A percentile compares a stretch with the other conserved stretches of the same genome.
Conservation (phyloP, 2,113 vertebrate species). For the Mormyrus lacerda region DNA sequence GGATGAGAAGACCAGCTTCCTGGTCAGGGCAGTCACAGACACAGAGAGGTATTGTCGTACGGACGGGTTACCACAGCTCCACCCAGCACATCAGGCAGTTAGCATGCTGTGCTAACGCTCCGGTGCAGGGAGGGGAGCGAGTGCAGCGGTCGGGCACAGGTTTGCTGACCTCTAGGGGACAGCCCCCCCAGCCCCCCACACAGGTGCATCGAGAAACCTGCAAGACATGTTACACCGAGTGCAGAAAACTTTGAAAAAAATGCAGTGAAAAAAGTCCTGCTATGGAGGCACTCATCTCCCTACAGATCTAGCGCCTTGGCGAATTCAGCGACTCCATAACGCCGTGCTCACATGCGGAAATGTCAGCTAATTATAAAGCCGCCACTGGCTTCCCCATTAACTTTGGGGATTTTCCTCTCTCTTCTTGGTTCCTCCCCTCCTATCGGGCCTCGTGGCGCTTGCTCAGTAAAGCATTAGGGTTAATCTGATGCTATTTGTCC, state of each 20-base stretch:
- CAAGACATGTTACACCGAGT: not conserved
- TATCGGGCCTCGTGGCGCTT: not conserved
- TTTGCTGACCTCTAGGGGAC: not conserved
- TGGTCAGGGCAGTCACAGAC: not conserved
- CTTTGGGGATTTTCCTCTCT: not conserved
- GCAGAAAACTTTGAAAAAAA: not conserved
- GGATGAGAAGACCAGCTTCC: not conserved
- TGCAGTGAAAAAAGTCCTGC: not conserved
- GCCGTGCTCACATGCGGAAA: not conserved
- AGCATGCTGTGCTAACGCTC: not conserved
- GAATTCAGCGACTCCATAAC: not conserved
- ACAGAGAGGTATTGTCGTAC: not conserved
- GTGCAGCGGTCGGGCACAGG: not conserved
- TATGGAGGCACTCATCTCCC: not conserved
- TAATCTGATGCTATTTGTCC: conserved; percentile 29
- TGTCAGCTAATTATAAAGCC: not conserved
- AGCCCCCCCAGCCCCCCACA: not conserved
- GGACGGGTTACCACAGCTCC: not conserved
- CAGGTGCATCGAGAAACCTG: not conserved
- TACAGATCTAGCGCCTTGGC: not conserved
- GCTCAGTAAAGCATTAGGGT: conserved; percentile 21
- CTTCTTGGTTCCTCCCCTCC: not conserved
- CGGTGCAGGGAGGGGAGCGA: not conserved
- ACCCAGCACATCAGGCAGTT: not conserved
- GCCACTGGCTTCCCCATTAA: not conserved